Base-by-base conservation (phyloP, 2,797 vertebrate species). In the Pitangus sulphuratus region DNA sequence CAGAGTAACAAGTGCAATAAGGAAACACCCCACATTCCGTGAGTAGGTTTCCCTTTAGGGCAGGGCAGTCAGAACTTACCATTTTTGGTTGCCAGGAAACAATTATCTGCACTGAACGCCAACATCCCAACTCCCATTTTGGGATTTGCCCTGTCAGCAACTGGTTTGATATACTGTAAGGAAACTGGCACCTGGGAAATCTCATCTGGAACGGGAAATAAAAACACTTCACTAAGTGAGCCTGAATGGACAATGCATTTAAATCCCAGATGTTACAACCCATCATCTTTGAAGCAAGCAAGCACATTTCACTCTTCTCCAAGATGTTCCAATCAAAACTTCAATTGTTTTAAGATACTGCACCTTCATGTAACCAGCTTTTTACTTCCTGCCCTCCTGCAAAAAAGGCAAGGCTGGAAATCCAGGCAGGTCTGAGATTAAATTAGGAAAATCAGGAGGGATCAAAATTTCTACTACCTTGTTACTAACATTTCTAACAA, bases 31-130 rank as follows among this genome's bases (percentile, higher is more conserved):
- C 72, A 65, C 48, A 16, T 5, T 31, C 28, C 42, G 26, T 0
- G 13, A 82, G 26, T 1, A 26, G 33, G 53, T 80, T 75, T 39
- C 58, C 51, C 56, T 74, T 40, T 13, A 8, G 40, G 11, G 31
- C 2, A 25, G 79, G 39, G 22, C 50, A 42, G 33, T 1, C 8
- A 8, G 56, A 79, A 97, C 97, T 95, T 76, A 99, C 99, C 99
- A 1, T 99, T 99, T 97, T 97, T 99, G 12, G 99, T 99, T 33
- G 99, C 99, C 74, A 99, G 97, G 97, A 99, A 99, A 93, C 98
- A 99, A 96, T 98, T 99, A 97, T 99, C 99, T 2, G 98, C 92
- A 93, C 99, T 99, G 96, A 99, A 99, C 6, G 99, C 98, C 97
- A 99, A 64, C 64, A 97, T 95, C 64, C 99, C 99, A 6, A 99